Evolutionary conservation across 2,797 vertebrate genomes (phyloP), one percentile per base, ranked within the genome.

Genomic region (Mormyrus proboscirostris): DNA sequence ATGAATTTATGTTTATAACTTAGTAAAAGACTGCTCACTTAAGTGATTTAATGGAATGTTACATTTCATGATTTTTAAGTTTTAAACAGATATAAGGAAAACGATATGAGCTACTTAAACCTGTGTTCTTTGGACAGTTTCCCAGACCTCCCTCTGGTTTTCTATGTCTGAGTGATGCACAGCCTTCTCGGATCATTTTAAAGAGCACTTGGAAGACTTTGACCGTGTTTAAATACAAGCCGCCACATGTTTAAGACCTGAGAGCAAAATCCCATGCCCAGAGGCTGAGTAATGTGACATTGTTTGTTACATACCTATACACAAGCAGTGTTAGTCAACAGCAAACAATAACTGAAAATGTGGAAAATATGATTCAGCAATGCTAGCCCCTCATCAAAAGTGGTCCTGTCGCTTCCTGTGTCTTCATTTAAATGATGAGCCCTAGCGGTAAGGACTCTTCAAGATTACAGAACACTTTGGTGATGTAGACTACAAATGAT

Each of bases 351-450:
- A 41, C 33, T 76, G 69, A 76, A 76, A 16, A 33, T 76, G 33
- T 76, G 69, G 69, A 76, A 73, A 41, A 19, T 76, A 19, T 76
- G 33, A 76, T 76, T 76, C 33, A 38, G 69, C 33, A 41, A 76
- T 41, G 69, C 33, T 38, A 41, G 69, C 41, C 69, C 69, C 33
- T 82, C 41, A n/a, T 44, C 41, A 47, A 9, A 79, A 82, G 76
- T 10, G 6, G 16, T 10, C 76, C 76, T 22, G 41, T 22, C 41
- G 41, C 19, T 79, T 47, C 38, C 38, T 47, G 73, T 44, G 76
- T 47, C 16, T 82, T 82, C 76, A 82, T 82, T 82, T 47, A 82
- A 82, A 82, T 82, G 76, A 82, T n/a, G n/a, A 82, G 76, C 16
- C 7, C 41, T n/a, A 82, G 41, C 0, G 8, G 6, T n/a, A 47